Evolutionary conservation across 2,888 invertebrate genomes (phyloP).

Genomic region (Nemoura dubitans): DNA sequence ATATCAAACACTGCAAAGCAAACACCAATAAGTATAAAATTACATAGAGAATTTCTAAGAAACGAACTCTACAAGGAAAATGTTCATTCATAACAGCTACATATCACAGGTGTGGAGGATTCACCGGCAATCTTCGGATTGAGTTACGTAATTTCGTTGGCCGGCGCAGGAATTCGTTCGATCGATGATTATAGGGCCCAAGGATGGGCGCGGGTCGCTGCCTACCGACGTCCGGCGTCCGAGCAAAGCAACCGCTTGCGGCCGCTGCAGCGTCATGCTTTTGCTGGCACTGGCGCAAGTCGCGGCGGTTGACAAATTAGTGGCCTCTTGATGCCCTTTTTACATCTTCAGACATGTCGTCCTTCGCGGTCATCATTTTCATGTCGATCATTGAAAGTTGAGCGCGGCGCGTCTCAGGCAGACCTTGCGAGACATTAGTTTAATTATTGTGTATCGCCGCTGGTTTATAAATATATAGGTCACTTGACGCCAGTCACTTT

Average conservation of each 20-base stretch:
- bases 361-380: slow-evolving; percentile 24
- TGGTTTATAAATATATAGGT: slow-evolving; percentile 23
- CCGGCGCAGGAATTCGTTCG: background rate
- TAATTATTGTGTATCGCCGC: slow-evolving; percentile 22
- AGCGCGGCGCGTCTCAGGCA: background rate
- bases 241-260: no score
- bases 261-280: background rate
- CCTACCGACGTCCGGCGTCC: no score
- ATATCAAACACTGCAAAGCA: background rate
- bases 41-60: background rate
- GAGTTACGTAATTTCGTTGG: background rate
- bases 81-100: slow-evolving; percentile 8
- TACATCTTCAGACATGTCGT: slow-evolving; percentile 28
- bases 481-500: slow-evolving; percentile 21
- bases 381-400: slow-evolving; percentile 14
- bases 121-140: background rate
- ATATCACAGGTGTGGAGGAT: slow-evolving; percentile 7
- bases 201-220: no score
- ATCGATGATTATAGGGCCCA: background rate
- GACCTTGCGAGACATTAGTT: slow-evolving; percentile 3
- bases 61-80: background rate
- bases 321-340: slow-evolving; percentile 16
- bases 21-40: slow-evolving; percentile 34
- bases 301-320: background rate
- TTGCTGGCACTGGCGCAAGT: slow-evolving; percentile 8